Evolutionary conservation across 2,888 invertebrate species (phyloP).

Genomic region (Imbricaverruca yamaguchii): DNA sequence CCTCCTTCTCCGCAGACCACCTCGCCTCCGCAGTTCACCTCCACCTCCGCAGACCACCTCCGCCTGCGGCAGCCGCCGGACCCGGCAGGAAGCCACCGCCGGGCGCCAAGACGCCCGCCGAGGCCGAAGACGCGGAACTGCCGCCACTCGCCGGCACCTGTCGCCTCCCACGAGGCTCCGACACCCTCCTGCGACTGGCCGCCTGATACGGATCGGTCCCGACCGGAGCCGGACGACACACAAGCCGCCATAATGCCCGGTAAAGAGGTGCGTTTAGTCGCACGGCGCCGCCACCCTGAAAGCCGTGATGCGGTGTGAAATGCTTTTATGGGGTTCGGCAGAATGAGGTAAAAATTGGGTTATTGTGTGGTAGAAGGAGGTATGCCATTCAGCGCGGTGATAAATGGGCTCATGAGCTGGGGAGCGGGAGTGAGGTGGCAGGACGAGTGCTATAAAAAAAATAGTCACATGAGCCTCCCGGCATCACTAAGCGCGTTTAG

Average conservation of each 20-base stretch:
- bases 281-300: not conserved
- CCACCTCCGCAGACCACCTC: too few species aligned
- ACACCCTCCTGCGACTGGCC: too few species aligned
- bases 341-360: slow-evolving; percentile 9
- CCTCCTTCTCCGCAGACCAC: too few species aligned
- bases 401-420: not conserved
- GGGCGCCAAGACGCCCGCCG: too few species aligned
- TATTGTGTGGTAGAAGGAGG: slow-evolving; percentile 5
- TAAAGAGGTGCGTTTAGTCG: not conserved
- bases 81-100: too few species aligned
- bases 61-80: too few species aligned
- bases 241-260: not conserved
- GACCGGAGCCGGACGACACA: not conserved
- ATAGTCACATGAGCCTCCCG: too few species aligned
- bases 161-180: not conserved
- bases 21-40: too few species aligned
- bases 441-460: too few species aligned
- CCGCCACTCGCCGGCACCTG: not conserved
- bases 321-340: not conserved
- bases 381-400: not conserved
- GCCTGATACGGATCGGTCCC: too few species aligned
- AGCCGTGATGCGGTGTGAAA: not conserved
- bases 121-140: too few species aligned
- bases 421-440: not conserved
- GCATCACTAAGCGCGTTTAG: too few species aligned